Percentiles rank a stretch among this genome's conserved stretches.
phyloP scores from a whole-genome alignment of 2,113 vertebrate genomes.

The Leucosticte australis region DNA sequence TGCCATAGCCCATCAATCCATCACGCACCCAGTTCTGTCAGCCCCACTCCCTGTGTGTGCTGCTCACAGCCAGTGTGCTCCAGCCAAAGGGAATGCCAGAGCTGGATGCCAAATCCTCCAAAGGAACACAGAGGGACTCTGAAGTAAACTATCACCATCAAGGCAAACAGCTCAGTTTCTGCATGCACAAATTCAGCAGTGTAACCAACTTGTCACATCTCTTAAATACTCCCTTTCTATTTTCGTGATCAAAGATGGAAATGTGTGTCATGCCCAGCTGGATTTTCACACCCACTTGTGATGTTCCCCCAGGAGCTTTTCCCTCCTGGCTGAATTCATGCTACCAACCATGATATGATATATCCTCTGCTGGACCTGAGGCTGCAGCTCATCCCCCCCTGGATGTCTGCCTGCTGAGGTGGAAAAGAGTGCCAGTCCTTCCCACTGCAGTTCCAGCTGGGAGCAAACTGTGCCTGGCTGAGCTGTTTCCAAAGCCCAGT shows the following conservation, averaged over 20 bases:
- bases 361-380: neutral
- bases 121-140: neutral
- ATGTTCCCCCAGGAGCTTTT: neutral
- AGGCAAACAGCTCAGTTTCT: neutral
- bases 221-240: neutral
- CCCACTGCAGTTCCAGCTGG: neutral
- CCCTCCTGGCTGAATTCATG: neutral
- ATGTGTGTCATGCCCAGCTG: neutral
- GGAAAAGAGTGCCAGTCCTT: neutral
- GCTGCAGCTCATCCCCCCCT: neutral
- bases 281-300: neutral
- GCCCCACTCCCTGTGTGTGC: neutral
- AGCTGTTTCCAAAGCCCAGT: neutral
- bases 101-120: neutral
- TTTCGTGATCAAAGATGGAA: neutral
- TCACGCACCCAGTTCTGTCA: neutral
- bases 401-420: rapidly evolving
- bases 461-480: neutral
- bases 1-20: neutral
- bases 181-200: neutral
- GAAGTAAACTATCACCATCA: neutral
- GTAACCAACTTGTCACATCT: rapidly evolving
- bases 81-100: neutral
- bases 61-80: neutral
- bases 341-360: neutral